Conservation (phyloP, 2,888 invertebrate species). For the Drosophila siamana region DNA sequence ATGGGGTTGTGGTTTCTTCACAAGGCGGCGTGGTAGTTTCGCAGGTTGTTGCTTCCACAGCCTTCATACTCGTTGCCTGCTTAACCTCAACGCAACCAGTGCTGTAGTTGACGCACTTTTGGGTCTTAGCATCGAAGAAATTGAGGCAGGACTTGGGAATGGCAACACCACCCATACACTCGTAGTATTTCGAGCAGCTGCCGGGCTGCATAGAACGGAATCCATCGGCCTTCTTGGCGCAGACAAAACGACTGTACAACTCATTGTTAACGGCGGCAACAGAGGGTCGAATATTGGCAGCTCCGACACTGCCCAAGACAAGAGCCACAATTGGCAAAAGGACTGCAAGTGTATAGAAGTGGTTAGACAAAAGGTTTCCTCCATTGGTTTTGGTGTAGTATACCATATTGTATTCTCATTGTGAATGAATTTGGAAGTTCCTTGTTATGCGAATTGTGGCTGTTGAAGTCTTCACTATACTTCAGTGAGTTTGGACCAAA, state of each 20-base stretch:
- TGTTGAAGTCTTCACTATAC: slow-evolving; percentile 4
- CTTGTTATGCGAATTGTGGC: background rate
- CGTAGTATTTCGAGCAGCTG: slow-evolving; percentile 81
- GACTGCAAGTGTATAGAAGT: slow-evolving; percentile 4
- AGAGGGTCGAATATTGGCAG: slow-evolving; percentile 11
- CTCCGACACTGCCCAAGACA: slow-evolving; percentile 7
- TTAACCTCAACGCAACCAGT: slow-evolving; percentile 70
- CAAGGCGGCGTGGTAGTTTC: slow-evolving; percentile 1
- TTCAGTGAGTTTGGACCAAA: slow-evolving; percentile 5
- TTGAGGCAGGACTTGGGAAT: slow-evolving; percentile 62
- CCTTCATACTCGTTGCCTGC: slow-evolving; percentile 17
- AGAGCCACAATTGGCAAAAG: slow-evolving; percentile 23
- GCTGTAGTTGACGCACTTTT: slow-evolving; percentile 71
- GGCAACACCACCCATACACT: slow-evolving; percentile 72
- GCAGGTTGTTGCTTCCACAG: background rate
- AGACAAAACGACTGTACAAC: slow-evolving; percentile 63
- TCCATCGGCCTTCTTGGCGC: slow-evolving; percentile 72
- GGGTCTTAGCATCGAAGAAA: slow-evolving; percentile 67
- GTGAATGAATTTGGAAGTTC: background rate
- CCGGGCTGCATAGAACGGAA: slow-evolving; percentile 80
- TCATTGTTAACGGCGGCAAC: slow-evolving; percentile 1
- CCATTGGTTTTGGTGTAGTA: background rate
- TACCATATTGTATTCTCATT: slow-evolving; percentile 33
- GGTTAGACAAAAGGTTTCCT: background rate
- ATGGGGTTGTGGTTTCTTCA: background rate